Conservation (phyloP, 2,113 vertebrate genomes). For the Sula dactylatra region DNA sequence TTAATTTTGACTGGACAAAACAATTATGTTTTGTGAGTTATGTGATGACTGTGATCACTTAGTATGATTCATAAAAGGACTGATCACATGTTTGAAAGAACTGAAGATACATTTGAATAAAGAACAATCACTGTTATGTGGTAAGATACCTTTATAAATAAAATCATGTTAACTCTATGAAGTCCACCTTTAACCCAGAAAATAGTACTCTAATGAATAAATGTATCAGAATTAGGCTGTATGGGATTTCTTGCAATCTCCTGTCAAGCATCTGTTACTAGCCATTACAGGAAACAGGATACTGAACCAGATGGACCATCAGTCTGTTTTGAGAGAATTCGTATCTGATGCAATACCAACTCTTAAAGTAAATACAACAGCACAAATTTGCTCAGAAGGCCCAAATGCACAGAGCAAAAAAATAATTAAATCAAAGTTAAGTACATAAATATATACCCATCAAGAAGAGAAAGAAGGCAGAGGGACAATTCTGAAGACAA, state of each 20-base stretch:
- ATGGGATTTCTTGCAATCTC: slow-evolving; percentile 47
- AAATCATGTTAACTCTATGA: not conserved
- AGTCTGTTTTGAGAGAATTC: slow-evolving; percentile 37
- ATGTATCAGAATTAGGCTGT: slow-evolving; percentile 22
- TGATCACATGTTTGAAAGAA: not conserved
- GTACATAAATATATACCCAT: not conserved
- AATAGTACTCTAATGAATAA: slow-evolving; percentile 34
- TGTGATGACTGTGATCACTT: not conserved
- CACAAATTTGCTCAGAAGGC: not conserved
- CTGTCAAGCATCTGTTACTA: slow-evolving; percentile 52
- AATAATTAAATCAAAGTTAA: not conserved
- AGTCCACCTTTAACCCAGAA: not conserved
- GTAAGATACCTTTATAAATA: not conserved
- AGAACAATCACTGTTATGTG: not conserved
- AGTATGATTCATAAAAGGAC: not conserved
- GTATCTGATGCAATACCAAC: slow-evolving; percentile 41
- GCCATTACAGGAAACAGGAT: slow-evolving; percentile 63
- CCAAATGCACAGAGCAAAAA: not conserved
- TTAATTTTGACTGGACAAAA: not conserved
- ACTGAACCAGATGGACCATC: slow-evolving; percentile 57
- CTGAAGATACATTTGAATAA: not conserved
- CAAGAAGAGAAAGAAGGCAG: not conserved
- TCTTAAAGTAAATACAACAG: not conserved
- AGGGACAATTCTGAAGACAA: not conserved
- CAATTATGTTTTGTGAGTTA: not conserved